Percentiles rank a stretch among this genome's conserved stretches.
Evolutionary conservation across 2,113 vertebrate genomes (phyloP).

Genomic region (Tenrec ecaudatus): DNA sequence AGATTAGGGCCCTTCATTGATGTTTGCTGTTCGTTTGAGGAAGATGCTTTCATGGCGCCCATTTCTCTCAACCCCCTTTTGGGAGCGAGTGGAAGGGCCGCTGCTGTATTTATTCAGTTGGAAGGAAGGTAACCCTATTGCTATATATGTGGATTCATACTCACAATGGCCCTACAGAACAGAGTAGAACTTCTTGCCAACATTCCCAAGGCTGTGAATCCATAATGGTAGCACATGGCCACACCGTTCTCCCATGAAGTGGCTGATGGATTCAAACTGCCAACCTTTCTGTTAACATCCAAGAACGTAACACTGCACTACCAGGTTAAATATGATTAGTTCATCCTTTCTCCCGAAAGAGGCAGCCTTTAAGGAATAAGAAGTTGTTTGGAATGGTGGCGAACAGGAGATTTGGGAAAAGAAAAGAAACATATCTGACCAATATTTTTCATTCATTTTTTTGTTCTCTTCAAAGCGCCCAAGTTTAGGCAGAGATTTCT

Average conservation of each 20-base stretch:
- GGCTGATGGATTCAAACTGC: not conserved
- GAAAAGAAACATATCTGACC: not conserved
- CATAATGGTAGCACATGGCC: not conserved
- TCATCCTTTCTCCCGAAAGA: not conserved
- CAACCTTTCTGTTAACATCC: not conserved
- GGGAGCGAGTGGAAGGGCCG: not conserved
- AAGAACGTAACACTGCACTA: not conserved
- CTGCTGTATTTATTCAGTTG: not conserved
- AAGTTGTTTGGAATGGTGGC: slow-evolving; percentile 25
- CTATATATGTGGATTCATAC: not conserved
- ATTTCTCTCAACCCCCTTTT: not conserved
- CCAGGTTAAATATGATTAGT: not conserved
- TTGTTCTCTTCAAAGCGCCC: not conserved
- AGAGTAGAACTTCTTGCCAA: not conserved
- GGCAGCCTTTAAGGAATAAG: not conserved
- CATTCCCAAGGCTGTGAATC: not conserved
- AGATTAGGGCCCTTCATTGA: not conserved
- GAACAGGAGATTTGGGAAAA: not conserved
- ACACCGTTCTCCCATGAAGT: not conserved
- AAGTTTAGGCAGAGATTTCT: not conserved
- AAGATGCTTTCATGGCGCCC: not conserved
- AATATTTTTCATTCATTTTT: slow-evolving; percentile 3
- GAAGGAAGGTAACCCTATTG: not conserved
- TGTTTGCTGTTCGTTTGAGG: not conserved
- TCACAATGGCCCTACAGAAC: not conserved